Percentiles rank a stretch among this genome's conserved stretches.
phyloP scores from a whole-genome alignment of 2,888 invertebrate genomes.

The Drosophila percnosoma region DNA sequence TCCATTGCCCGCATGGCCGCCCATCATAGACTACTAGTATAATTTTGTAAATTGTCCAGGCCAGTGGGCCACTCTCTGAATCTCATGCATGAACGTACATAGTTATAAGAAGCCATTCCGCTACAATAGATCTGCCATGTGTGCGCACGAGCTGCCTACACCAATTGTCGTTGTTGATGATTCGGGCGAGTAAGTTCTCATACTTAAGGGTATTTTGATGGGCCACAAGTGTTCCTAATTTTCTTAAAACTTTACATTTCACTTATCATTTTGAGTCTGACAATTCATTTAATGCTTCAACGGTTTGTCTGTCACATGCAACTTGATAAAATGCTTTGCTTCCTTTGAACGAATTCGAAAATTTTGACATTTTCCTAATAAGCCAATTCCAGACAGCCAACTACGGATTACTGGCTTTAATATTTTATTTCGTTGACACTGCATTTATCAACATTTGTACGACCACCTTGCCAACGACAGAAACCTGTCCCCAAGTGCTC shows the following conservation, averaged over 20 bases:
- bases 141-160: slow-evolving; percentile 53
- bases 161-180: slow-evolving; percentile 27
- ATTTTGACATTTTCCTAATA: slow-evolving; percentile 42
- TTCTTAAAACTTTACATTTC: slow-evolving; percentile 12
- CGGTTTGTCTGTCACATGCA: slow-evolving; percentile 43
- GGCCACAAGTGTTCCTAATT: slow-evolving; percentile 28
- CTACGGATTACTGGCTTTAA: slow-evolving; percentile 36
- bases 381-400: slow-evolving; percentile 35
- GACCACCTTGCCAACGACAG: slow-evolving; percentile 25
- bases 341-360: slow-evolving; percentile 17
- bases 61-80: slow-evolving; percentile 50
- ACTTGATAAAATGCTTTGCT: slow-evolving; percentile 32
- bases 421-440: slow-evolving; percentile 54
- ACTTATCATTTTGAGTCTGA: slow-evolving; percentile 5
- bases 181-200: slow-evolving; percentile 35
- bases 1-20: slow-evolving; percentile 52
- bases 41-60: slow-evolving; percentile 11
- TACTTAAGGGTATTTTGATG: slow-evolving; percentile 42
- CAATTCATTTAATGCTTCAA: slow-evolving; percentile 27
- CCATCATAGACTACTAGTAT: neutral
- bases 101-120: slow-evolving; percentile 31
- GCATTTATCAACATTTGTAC: slow-evolving; percentile 54
- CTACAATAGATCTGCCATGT: slow-evolving; percentile 20
- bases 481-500: slow-evolving; percentile 12
- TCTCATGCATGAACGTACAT: slow-evolving; percentile 66